Percentiles rank a stretch among this genome's conserved stretches.
phyloP scores from a whole-genome alignment of 2,797 vertebrate genomes.

The Acestrorhynchus altus region DNA sequence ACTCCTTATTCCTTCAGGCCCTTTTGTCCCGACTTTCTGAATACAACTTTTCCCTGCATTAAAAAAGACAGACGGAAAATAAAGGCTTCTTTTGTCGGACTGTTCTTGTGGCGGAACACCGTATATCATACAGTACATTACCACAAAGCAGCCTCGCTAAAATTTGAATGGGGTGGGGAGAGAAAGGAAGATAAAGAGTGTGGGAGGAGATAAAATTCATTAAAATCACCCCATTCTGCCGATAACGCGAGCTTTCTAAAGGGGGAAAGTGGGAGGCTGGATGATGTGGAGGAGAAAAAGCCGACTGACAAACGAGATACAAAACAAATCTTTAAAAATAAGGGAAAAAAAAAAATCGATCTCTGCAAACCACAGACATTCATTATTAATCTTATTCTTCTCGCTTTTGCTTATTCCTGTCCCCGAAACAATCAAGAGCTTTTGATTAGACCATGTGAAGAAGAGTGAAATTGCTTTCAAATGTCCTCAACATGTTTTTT shows the following conservation, averaged over 20 bases:
- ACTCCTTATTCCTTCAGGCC: constrained; percentile 12
- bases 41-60: constrained; percentile 63
- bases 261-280: constrained; percentile 43
- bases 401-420: neutral
- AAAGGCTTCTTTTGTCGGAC: constrained; percentile 71
- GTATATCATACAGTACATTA: constrained; percentile 70
- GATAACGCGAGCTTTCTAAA: constrained; percentile 54
- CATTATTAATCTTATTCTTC: neutral
- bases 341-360: constrained; percentile 27
- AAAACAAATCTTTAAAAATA: constrained; percentile 6
- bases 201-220: constrained; percentile 72
- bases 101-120: constrained; percentile 64
- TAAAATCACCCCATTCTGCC: constrained; percentile 62
- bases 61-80: constrained; percentile 45
- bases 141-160: constrained; percentile 65
- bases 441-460: neutral
- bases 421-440: neutral
- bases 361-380: constrained; percentile 41
- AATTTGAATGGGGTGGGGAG: constrained; percentile 66
- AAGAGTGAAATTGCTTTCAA: neutral
- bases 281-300: neutral
- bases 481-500: neutral
- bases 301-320: constrained; percentile 12
- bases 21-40: constrained; percentile 45
- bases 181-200: constrained; percentile 67